Base-by-base conservation (phyloP, 2,888 invertebrate species). In the Volucella bombylans region DNA sequence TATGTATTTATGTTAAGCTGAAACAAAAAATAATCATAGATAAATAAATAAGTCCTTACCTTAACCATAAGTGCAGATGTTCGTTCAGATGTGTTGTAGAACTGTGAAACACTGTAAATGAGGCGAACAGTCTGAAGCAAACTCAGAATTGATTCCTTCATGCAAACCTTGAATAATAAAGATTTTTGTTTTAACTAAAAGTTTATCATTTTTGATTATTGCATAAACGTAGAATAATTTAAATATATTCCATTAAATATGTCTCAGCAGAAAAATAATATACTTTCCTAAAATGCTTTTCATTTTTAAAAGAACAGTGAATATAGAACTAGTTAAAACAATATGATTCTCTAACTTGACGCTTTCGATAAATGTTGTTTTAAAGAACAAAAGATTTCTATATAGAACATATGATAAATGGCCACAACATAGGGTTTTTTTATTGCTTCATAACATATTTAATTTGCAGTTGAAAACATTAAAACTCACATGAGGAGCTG, bases 41-140 rank as follows among this genome's bases (percentile, higher is more conserved):
- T 57, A 57, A 12, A 50, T 50, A 31, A 62, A 31, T 59, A 45
- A 23, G 8, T 59, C 87, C 88, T 87, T 91, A 96, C 96, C 94
- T 99, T 99, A 54, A 99, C 97, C 96, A 99, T 97, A 14, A 99
- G 93, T 0, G 98, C 97, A 0, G 98, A 98, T 78, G 98, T 98
- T 88, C 98, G 94, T 92, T 99, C 98, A 0, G 98, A 97, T 0
- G 98, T 98, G 90, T 98, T 98, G 90, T 98, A 99, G 92, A 97
- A 98, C 90, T 97, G 96, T 0, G 98, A 98, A 6, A 98, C 97
- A 89, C 96, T 97, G 90, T 98, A 97, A 88, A 98, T 98, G 87
- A 98, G 93, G 47, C 97, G 93, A 11, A 99, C 97, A 0, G 98
- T 98, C 92, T 98, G 98, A 86, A 98, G 92, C 39, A 98, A 92